Base-by-base conservation (phyloP, 2,888 invertebrate genomes). In the Acronicta aceris region DNA sequence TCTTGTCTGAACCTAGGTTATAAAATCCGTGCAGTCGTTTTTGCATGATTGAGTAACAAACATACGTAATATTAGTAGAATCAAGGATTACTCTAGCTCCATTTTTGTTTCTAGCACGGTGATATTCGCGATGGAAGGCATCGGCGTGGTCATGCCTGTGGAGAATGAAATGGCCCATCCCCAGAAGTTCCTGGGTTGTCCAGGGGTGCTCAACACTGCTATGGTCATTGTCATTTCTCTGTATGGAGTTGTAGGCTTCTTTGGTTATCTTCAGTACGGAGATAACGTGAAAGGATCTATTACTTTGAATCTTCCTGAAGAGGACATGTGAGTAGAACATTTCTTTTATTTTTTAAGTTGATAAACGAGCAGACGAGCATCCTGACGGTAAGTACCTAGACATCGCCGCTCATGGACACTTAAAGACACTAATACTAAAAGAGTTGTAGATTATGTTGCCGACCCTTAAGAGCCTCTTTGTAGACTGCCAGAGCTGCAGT, bases 101-200 rank as follows among this genome's bases (percentile, higher is more conserved):
- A 21, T 21, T 27, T 60, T 52, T 15, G 33, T 16, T 81, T 78
- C 0, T 84, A 96, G 99, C 53, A 99, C 99, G 0, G 99, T 98
- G 0, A 97, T 99, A 74, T 99, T 99, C 87, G 98, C 99, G 4
- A 99, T 99, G 96, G 99, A 99, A 94, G 98, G 98, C 33, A 99
- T 99, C 64, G 98, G 98, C 52, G 97, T 97, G 48, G 97, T 99
- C 12, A 96, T 99, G 95, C 99, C 99, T 0, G 96, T 99, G 16
- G 98, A 99, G 88, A 99, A 99, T 87, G 97, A 97, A 42, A 99
- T 99, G 98, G 95, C 95, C 16, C 96, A 96, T 36, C 98, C 98
- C 0, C 93, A 96, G 66, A 96, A 97, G 54, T 98, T 98, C 83
- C 95, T 98, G 54, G 96, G 96, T 16, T 96, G 96, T 73, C 97